Percentiles rank a stretch among this genome's conserved stretches.
phyloP scores from a whole-genome alignment of 2,888 invertebrate species.

The Agrochola lota region DNA sequence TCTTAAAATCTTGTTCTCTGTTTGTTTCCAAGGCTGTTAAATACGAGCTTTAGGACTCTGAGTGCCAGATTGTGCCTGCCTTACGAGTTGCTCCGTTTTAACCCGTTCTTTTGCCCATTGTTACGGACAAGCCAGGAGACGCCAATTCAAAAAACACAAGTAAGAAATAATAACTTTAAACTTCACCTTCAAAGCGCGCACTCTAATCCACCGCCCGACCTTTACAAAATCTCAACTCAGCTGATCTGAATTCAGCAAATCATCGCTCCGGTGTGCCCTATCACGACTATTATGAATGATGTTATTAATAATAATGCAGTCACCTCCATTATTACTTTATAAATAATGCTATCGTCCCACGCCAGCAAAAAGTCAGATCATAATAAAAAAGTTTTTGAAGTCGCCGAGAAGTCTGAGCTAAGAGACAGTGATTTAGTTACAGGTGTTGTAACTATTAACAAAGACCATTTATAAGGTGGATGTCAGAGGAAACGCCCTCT shows the following conservation, averaged over 20 bases:
- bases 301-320: slow-evolving; percentile 52
- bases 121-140: too few relatives aligned
- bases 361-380: slow-evolving; percentile 25
- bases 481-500: background rate
- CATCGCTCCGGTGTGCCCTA: slow-evolving; percentile 57
- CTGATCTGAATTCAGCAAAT: slow-evolving; percentile 64
- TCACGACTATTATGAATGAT: slow-evolving; percentile 56
- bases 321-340: slow-evolving; percentile 52
- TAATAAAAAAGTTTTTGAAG: slow-evolving; percentile 32
- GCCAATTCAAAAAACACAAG: too few relatives aligned
- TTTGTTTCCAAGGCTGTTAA: too few relatives aligned
- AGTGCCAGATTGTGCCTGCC: too few relatives aligned
- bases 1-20: too few relatives aligned
- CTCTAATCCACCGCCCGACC: background rate
- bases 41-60: too few relatives aligned
- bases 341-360: slow-evolving; percentile 49
- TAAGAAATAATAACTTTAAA: too few relatives aligned
- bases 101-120: too few relatives aligned
- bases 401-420: slow-evolving; percentile 8
- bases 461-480: background rate
- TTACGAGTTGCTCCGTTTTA: too few relatives aligned
- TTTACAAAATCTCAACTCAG: background rate
- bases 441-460: slow-evolving; percentile 27
- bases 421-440: slow-evolving; percentile 1
- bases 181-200: slow-evolving; percentile 12